phyloP scores from a whole-genome alignment of 2,113 vertebrate species.

The Labeo rohita region DNA sequence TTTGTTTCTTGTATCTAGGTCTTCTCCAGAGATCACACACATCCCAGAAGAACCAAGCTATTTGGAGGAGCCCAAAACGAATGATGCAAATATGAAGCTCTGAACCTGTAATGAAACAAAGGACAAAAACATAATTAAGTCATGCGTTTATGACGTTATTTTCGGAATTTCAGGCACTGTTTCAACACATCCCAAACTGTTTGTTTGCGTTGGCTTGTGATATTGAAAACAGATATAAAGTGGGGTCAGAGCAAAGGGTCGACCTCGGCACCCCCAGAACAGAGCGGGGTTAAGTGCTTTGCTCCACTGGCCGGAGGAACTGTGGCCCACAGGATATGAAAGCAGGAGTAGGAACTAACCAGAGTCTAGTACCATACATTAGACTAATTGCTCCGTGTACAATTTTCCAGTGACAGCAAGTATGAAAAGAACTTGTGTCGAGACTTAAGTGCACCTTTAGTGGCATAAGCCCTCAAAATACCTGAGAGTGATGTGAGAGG shows the following conservation, averaged over 20 bases:
- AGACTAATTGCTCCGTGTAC: constrained; percentile 18
- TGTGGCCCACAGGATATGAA: neutral
- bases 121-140: constrained; percentile 4
- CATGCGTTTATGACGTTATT: neutral
- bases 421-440: constrained; percentile 24
- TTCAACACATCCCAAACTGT: neutral
- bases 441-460: constrained; percentile 27
- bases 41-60: constrained; percentile 24
- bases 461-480: constrained; percentile 30
- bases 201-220: neutral
- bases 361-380: neutral
- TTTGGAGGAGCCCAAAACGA: constrained; percentile 45
- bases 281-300: neutral
- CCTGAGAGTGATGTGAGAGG: constrained; percentile 31
- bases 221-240: neutral
- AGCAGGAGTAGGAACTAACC: neutral
- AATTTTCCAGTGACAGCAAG: constrained; percentile 14
- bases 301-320: neutral
- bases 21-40: constrained; percentile 23
- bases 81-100: constrained; percentile 22
- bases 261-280: neutral
- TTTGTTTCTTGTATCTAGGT: constrained; percentile 34
- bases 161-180: neutral
- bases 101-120: constrained; percentile 38
- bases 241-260: neutral